A percentile compares a stretch with the other conserved stretches of the same genome.
These are phyloP conservation scores for Zootermopsis nevadensis DNA, from an alignment of 2,888 invertebrate species.

Conservation along the genomic window DNA sequence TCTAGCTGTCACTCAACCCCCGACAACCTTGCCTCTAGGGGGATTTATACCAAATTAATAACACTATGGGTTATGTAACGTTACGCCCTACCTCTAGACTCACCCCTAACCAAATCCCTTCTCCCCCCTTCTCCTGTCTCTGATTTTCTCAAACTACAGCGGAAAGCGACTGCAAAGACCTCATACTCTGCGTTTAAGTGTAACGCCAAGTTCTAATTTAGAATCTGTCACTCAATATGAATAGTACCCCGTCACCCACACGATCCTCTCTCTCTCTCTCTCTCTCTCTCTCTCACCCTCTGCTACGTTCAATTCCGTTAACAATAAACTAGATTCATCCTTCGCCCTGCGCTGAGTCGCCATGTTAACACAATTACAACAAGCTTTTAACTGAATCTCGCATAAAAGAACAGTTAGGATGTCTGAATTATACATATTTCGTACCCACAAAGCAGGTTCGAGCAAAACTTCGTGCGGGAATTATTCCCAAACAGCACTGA, in stretches of 20 bases:
- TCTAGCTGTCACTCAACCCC: background rate
- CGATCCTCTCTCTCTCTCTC: background rate
- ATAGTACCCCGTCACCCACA: background rate
- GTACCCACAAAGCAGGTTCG: no score
- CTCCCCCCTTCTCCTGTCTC: background rate
- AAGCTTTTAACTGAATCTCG: no score
- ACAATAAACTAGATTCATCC: no score
- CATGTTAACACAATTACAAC: no score
- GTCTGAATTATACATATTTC: no score
- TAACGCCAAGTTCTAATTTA: constrained; percentile 13
- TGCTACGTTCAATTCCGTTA: no score
- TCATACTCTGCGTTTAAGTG: background rate
- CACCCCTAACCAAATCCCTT: background rate
- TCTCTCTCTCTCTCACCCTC: background rate
- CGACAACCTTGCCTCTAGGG: background rate
- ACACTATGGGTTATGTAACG: constrained; percentile 10
- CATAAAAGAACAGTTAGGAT: no score
- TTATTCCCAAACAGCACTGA: no score
- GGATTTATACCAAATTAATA: constrained; percentile 13
- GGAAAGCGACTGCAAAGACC: background rate
- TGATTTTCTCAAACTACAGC: background rate
- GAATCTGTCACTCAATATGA: background rate
- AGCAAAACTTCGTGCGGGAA: no score
- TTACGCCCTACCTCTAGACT: background rate
- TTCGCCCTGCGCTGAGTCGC: no score